phyloP scores from a whole-genome alignment of 1,140 invertebrate genomes.

The Cephus cinctus region DNA sequence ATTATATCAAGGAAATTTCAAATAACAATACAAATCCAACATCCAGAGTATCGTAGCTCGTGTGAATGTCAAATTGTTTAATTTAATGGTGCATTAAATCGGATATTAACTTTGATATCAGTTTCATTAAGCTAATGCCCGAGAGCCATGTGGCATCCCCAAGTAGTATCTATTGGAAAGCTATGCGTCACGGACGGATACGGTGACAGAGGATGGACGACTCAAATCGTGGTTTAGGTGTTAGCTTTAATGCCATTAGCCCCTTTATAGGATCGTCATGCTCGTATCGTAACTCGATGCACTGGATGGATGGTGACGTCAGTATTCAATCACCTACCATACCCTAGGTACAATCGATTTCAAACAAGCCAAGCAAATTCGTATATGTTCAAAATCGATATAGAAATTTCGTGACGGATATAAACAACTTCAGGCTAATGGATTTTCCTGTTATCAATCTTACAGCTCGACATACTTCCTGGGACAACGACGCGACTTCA shows the following conservation, averaged over 20 bases:
- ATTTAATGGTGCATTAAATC: neutral
- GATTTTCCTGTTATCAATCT: conserved; percentile 24
- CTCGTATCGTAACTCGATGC: conserved; percentile 1
- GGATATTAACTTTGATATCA: neutral
- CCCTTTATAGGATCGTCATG: conserved; percentile 4
- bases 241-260: conserved; percentile 12
- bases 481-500: conserved; percentile 72
- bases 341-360: neutral
- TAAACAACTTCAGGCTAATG: neutral
- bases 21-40: too few species aligned
- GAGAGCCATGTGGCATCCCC: neutral
- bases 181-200: conserved; percentile 4
- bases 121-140: conserved; percentile 4
- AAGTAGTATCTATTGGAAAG: conserved; percentile 3
- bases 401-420: neutral
- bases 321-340: conserved; percentile 2
- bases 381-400: neutral
- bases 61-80: too few species aligned
- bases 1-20: too few species aligned
- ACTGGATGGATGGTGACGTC: conserved; percentile 10
- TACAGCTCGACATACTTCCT: conserved; percentile 74
- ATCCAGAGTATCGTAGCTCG: too few species aligned
- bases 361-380: neutral
- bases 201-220: neutral
- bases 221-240: conserved; percentile 3